Evolutionary conservation across 2,797 vertebrate genomes (phyloP).

Genomic region (Hirundo rustica): DNA sequence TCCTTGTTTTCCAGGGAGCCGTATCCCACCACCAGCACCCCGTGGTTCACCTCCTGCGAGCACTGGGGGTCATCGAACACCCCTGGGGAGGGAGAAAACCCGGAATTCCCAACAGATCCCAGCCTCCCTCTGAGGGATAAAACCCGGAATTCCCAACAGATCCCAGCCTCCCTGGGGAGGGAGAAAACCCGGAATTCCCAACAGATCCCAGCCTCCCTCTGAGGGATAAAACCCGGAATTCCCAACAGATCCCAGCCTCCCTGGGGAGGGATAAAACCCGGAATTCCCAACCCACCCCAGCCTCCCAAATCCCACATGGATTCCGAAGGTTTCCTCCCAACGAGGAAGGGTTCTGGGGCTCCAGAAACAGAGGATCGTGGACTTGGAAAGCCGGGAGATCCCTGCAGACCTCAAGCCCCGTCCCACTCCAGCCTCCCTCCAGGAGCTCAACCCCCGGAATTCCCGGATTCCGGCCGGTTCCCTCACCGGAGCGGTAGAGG

Average conservation of each 20-base stretch:
- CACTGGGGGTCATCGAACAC: conserved; percentile 85
- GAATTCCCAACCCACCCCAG: neutral
- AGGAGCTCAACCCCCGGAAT: fast-evolving
- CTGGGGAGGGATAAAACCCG: too few relatives aligned
- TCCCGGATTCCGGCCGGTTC: fast-evolving
- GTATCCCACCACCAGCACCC: conserved; percentile 85
- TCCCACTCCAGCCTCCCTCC: neutral
- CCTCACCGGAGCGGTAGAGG: conserved; percentile 21
- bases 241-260: too few relatives aligned
- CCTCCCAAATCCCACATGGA: neutral
- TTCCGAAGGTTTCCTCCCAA: fast-evolving
- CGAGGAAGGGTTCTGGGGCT: fast-evolving
- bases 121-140: too few relatives aligned
- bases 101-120: fast-evolving
- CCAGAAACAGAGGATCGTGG: fast-evolving
- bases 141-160: neutral
- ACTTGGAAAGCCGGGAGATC: neutral
- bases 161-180: too few relatives aligned
- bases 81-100: conserved; percentile 69
- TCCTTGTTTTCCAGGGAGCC: conserved; percentile 80
- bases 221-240: too few relatives aligned
- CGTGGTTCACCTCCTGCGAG: conserved; percentile 80
- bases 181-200: too few relatives aligned
- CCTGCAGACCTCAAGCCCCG: too few relatives aligned
- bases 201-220: too few relatives aligned